Conservation (phyloP, 2,113 vertebrate genomes). For the Hiodon tergisus region DNA sequence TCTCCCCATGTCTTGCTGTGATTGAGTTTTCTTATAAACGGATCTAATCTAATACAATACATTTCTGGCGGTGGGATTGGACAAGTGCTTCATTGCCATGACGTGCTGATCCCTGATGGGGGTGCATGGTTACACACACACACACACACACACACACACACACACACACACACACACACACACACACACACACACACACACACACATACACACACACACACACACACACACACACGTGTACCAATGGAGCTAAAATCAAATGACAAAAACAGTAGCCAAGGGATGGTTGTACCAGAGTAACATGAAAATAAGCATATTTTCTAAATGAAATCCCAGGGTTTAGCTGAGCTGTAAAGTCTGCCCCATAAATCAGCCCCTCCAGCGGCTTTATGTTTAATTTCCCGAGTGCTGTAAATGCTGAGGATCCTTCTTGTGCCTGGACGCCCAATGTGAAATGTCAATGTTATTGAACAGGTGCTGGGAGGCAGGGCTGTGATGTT, state of each 20-base stretch:
- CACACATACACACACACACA: too few relatives aligned
- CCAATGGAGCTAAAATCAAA: neutral
- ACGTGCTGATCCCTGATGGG: too few relatives aligned
- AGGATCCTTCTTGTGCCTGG: conserved; percentile 42
- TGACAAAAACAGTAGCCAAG: neutral
- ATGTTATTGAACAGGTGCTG: conserved; percentile 70
- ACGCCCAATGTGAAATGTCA: conserved; percentile 68
- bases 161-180: too few relatives aligned
- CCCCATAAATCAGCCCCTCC: conserved; percentile 22
- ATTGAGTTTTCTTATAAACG: too few relatives aligned
- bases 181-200: too few relatives aligned
- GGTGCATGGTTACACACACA: too few relatives aligned
- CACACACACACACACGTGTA: too few relatives aligned
- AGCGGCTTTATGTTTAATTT: conserved; percentile 39
- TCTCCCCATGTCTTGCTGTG: too few relatives aligned
- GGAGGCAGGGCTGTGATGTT: conserved; percentile 40
- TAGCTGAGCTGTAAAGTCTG: neutral
- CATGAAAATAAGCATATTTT: neutral
- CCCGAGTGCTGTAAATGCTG: conserved; percentile 50
- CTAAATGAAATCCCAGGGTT: conserved; percentile 7
- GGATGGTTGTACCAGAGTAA: neutral
- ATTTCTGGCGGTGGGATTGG: too few relatives aligned
- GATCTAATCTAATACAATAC: too few relatives aligned
- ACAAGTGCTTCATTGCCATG: too few relatives aligned
- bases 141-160: too few relatives aligned